Evolutionary conservation across 2,113 vertebrate species (phyloP).

Genomic region (Cyanistes caeruleus): DNA sequence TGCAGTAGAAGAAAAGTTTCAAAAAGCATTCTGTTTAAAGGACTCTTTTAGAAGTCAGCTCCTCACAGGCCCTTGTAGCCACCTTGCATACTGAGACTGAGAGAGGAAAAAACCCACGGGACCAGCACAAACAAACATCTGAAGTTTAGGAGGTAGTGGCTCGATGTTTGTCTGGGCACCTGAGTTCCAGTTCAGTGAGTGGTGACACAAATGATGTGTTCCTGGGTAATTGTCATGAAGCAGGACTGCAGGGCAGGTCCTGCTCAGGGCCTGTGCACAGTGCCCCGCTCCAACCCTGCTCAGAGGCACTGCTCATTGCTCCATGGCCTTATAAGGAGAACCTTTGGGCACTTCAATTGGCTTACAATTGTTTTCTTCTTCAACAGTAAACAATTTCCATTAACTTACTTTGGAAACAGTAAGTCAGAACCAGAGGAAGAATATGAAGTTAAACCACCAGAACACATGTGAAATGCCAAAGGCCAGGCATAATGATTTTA

Average conservation of each 20-base stretch:
- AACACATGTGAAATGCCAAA: not conserved
- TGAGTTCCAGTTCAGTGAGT: not conserved
- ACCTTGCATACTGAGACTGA: too few relatives aligned
- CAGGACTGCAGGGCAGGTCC: fast-evolving
- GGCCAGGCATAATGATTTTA: not conserved
- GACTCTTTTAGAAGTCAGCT: not conserved
- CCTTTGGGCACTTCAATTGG: not conserved
- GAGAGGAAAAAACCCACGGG: not conserved
- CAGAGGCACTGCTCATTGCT: not conserved
- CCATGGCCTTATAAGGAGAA: not conserved
- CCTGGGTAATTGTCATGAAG: not conserved
- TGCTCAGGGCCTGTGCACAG: not conserved
- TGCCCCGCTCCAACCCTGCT: not conserved
- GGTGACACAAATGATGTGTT: not conserved
- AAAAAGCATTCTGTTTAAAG: not conserved
- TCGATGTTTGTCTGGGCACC: not conserved
- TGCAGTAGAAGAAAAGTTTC: not conserved
- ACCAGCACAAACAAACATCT: not conserved
- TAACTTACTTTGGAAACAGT: not conserved
- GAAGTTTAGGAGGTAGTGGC: not conserved
- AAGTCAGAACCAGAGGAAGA: not conserved
- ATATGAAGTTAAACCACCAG: not conserved
- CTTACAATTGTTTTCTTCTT: not conserved
- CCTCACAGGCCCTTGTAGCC: not conserved
- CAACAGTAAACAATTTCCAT: not conserved